Evolutionary conservation across 2,797 vertebrate species (phyloP).

Genomic region (Psittacula echo): DNA sequence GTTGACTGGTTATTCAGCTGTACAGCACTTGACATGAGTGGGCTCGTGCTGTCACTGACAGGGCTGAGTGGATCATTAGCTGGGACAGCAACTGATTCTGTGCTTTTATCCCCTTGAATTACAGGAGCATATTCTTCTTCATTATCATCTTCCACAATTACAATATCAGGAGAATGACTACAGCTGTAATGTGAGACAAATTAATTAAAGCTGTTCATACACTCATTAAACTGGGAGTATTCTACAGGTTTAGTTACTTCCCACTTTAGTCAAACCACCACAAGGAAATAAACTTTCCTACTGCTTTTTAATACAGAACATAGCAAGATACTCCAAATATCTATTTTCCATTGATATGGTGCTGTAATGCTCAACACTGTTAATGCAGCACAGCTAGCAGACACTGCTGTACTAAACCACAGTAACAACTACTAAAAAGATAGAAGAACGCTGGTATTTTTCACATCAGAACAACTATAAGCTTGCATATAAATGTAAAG

Average conservation of each 20-base stretch:
- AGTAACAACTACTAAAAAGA: neutral
- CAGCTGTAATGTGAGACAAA: conserved; percentile 59
- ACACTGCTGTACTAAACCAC: neutral
- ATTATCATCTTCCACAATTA: conserved; percentile 83
- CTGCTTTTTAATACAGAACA: neutral
- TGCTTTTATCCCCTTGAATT: conserved; percentile 74
- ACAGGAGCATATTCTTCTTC: conserved; percentile 80
- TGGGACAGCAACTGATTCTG: conserved; percentile 49
- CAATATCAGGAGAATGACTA: conserved; percentile 79
- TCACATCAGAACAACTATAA: neutral
- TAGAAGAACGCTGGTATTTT: neutral
- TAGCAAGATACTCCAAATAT: neutral
- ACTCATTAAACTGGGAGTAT: neutral
- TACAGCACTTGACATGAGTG: conserved; percentile 79
- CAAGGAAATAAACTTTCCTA: neutral
- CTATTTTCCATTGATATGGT: neutral
- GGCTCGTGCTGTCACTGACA: conserved; percentile 58
- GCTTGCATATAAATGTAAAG: neutral
- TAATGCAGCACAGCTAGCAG: neutral
- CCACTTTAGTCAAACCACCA: neutral
- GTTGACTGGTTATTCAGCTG: conserved; percentile 85
- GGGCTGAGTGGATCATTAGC: conserved; percentile 57
- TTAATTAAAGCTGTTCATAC: neutral
- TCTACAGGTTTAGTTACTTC: neutral
- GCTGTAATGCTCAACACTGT: neutral